Percentiles rank a stretch among this genome's conserved stretches.
phyloP scores from a whole-genome alignment of 2,797 vertebrate genomes.

The Premnoplex brunnescens region DNA sequence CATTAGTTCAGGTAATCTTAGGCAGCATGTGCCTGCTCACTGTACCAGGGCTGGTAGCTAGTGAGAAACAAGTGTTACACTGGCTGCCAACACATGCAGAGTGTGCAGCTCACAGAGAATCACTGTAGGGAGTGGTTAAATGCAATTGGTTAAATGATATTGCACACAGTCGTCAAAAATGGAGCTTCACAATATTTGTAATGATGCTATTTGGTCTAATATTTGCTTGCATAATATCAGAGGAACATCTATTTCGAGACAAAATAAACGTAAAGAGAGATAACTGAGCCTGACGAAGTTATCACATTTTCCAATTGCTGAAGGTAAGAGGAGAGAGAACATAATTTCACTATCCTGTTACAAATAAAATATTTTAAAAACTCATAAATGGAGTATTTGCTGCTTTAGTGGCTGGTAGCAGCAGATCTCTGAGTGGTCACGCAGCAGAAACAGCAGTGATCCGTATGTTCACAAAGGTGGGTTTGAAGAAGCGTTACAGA shows the following conservation, averaged over 20 bases:
- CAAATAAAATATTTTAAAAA: background rate
- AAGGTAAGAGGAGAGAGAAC: background rate
- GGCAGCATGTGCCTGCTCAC: rapidly evolving
- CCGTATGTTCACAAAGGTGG: rapidly evolving
- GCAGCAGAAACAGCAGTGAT: background rate
- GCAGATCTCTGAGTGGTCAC: background rate
- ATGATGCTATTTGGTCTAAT: background rate
- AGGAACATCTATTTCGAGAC: background rate
- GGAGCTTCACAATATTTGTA: background rate
- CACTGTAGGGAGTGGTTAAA: background rate
- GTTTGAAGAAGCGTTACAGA: background rate
- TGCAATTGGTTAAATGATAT: background rate
- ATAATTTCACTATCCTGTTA: background rate
- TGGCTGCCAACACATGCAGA: background rate
- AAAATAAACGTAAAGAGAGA: background rate
- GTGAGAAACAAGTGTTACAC: background rate
- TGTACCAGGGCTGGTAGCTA: background rate
- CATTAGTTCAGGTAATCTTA: background rate
- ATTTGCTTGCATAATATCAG: background rate
- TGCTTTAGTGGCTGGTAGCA: background rate
- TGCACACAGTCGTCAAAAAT: background rate
- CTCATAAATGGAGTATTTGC: background rate
- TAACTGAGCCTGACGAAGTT: background rate
- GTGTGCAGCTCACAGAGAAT: background rate
- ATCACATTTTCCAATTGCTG: background rate